Percentiles rank a stretch among this genome's conserved stretches.
Conservation (phyloP, 2,113 vertebrate species). For the Ascaphus truei region DNA sequence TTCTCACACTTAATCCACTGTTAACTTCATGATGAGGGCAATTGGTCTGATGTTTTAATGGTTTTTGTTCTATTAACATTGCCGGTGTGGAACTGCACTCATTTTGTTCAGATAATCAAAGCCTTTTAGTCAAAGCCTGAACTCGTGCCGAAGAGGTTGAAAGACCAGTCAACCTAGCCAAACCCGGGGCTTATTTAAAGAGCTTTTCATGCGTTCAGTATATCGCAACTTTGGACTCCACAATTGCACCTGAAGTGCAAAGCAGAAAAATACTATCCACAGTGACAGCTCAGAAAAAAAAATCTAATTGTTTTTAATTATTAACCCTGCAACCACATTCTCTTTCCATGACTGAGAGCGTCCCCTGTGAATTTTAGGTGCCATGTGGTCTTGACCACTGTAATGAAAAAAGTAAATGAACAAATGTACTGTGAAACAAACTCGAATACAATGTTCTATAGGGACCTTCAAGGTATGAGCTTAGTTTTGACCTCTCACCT, state of each 20-base stretch:
- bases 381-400: neutral
- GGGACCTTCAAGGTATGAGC: slow-evolving; percentile 14
- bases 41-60: neutral
- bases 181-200: neutral
- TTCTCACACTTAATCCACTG: neutral
- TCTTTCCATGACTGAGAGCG: neutral
- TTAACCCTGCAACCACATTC: neutral
- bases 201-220: neutral
- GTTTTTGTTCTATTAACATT: neutral
- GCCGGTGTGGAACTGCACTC: neutral
- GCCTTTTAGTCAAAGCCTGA: neutral
- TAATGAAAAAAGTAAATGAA: slow-evolving; percentile 24
- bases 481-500: slow-evolving; percentile 6
- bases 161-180: neutral
- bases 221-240: neutral
- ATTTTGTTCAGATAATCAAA: neutral
- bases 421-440: slow-evolving; percentile 21
- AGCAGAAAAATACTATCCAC: neutral
- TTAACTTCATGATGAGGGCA: neutral
- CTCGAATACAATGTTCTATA: slow-evolving; percentile 13
- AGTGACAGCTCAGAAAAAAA: neutral
- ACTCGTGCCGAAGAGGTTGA: neutral
- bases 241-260: neutral
- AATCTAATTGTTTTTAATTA: slow-evolving; percentile 26
- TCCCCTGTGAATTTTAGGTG: neutral